Conservation (phyloP, 2,113 vertebrate genomes). For the Bubo blakistoni region DNA sequence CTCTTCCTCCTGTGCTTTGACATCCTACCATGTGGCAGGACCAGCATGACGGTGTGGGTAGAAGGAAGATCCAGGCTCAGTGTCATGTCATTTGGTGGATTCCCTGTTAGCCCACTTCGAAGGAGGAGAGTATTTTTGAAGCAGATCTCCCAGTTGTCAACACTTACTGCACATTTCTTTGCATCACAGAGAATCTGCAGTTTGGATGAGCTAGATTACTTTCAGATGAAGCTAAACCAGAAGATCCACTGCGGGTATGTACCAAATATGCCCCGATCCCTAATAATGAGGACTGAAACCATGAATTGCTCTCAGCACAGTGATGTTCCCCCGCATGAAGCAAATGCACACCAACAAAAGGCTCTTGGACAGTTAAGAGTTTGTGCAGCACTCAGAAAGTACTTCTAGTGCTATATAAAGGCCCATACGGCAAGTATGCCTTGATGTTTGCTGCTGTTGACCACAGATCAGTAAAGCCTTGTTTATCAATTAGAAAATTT, state of each 20-base stretch:
- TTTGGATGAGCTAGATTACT: neutral
- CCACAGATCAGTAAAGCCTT: neutral
- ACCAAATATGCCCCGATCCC: neutral
- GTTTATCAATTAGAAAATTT: neutral
- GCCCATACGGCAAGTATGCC: neutral
- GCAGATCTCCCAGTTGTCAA: neutral
- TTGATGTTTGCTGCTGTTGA: neutral
- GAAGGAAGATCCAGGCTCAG: neutral
- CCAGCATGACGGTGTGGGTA: accelerated
- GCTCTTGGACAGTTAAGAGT: neutral
- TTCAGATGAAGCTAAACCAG: neutral
- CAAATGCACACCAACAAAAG: accelerated
- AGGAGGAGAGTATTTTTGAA: neutral
- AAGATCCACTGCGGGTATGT: neutral
- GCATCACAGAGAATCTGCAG: neutral
- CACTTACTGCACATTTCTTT: neutral
- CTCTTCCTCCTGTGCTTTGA: neutral
- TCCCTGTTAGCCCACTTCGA: neutral
- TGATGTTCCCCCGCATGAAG: neutral
- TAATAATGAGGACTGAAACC: neutral
- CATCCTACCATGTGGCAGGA: neutral
- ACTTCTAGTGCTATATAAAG: neutral
- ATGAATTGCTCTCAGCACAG: neutral
- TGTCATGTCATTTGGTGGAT: neutral
- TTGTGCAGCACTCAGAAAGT: neutral